phyloP scores from a whole-genome alignment of 2,797 vertebrate genomes.

The Sebastes steindachneri region DNA sequence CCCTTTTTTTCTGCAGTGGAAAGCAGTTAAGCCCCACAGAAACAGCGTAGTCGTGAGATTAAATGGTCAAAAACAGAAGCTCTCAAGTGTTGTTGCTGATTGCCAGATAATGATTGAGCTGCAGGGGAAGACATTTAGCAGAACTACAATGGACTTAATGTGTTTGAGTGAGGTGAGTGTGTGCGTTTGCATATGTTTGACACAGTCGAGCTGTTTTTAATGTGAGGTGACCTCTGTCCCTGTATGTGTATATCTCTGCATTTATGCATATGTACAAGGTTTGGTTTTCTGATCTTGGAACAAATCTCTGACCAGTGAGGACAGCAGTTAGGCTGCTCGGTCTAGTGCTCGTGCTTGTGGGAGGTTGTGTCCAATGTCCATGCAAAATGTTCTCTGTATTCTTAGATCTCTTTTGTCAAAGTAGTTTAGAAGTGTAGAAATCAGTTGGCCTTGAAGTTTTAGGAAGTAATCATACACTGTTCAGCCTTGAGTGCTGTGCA shows the following conservation, averaged over 20 bases:
- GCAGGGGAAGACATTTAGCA: conserved; percentile 39
- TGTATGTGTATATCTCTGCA: background rate
- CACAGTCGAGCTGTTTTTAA: conserved; percentile 44
- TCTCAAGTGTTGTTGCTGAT: conserved; percentile 54
- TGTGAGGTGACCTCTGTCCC: conserved; percentile 3
- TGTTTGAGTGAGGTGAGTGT: background rate
- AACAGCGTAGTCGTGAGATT: conserved; percentile 41
- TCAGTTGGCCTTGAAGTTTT: background rate
- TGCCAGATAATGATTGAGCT: conserved; percentile 49
- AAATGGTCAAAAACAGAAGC: conserved; percentile 52
- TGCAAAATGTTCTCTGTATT: background rate
- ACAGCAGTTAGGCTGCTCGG: background rate
- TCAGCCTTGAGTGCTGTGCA: background rate
- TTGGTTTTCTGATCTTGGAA: background rate
- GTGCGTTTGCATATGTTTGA: conserved; percentile 53
- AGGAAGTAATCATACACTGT: background rate
- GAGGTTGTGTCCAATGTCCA: background rate
- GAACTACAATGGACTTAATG: conserved; percentile 24
- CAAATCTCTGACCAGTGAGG: background rate
- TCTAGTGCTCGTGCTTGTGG: background rate
- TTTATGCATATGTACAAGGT: background rate
- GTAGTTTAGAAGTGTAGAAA: background rate
- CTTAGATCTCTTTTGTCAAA: background rate
- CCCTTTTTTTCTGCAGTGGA: conserved; percentile 36
- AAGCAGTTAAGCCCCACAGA: conserved; percentile 55